phyloP scores from a whole-genome alignment of 2,797 vertebrate species.

The Neosalanx taihuensis region DNA sequence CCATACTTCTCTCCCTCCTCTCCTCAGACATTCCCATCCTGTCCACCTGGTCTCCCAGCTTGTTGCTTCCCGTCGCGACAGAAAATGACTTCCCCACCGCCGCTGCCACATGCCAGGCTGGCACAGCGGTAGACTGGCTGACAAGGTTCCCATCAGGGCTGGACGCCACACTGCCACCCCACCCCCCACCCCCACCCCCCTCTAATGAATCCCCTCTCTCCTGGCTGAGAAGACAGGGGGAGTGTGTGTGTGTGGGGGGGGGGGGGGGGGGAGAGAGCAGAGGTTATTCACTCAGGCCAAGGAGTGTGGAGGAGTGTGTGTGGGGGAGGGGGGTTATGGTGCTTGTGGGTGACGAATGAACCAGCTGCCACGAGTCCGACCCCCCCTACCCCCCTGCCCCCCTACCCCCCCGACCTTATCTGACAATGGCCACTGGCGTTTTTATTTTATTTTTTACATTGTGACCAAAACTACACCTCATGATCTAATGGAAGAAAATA shows the following conservation, averaged over 20 bases:
- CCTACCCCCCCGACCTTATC: background rate
- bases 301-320: too few species aligned
- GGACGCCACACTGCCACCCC: conserved; percentile 46
- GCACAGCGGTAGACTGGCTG: conserved; percentile 38
- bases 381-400: conserved; percentile 12
- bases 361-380: conserved; percentile 10
- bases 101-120: conserved; percentile 28
- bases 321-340: too few species aligned
- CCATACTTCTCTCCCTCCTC: conserved; percentile 2
- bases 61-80: conserved; percentile 33
- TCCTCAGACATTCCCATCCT: conserved; percentile 15
- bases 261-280: conserved; percentile 4
- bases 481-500: too few species aligned
- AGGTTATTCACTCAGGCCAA: conserved; percentile 6
- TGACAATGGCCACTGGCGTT: too few species aligned
- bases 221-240: conserved; percentile 39
- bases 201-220: conserved; percentile 37
- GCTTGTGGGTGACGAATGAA: too few species aligned
- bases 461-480: too few species aligned
- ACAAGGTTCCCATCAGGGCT: conserved; percentile 34
- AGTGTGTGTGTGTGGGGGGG: conserved; percentile 8
- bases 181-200: background rate
- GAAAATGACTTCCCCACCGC: conserved; percentile 43
- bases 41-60: conserved; percentile 35
- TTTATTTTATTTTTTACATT: too few species aligned